phyloP scores from a whole-genome alignment of 1,140 invertebrate species.

The Parapsyche elsis region DNA sequence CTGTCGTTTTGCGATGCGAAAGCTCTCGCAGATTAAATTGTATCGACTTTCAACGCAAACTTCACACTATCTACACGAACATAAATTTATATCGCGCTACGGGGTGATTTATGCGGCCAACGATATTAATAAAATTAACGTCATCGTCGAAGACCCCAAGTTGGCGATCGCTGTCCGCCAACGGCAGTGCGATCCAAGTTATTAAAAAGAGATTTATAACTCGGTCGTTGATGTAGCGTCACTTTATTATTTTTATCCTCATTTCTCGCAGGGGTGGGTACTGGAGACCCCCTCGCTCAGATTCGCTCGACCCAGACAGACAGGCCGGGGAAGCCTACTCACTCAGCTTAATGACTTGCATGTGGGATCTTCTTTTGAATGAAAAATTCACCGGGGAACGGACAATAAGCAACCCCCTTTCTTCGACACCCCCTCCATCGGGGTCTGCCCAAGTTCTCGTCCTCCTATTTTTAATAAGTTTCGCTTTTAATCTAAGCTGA shows the following conservation, averaged over 20 bases:
- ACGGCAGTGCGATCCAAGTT: slow-evolving; percentile 48
- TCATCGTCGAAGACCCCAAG: no score
- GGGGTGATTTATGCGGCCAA: no score
- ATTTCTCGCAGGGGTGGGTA: slow-evolving; percentile 5
- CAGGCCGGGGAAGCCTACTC: slow-evolving; percentile 26
- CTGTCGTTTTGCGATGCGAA: no score
- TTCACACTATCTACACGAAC: no score
- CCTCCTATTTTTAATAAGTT: slow-evolving; percentile 19
- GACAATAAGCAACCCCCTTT: slow-evolving; percentile 37
- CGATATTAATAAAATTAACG: no score
- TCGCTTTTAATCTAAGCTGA: slow-evolving; percentile 11
- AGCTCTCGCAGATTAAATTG: no score
- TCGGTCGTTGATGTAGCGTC: slow-evolving; percentile 34
- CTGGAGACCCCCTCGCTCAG: not conserved
- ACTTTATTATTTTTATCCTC: slow-evolving; percentile 54
- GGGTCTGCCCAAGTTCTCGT: not conserved
- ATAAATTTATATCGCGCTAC: no score
- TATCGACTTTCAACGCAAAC: no score
- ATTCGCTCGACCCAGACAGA: not conserved
- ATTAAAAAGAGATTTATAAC: slow-evolving; percentile 57
- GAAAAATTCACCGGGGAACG: slow-evolving; percentile 25
- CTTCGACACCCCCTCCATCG: not conserved
- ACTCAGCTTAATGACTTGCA: slow-evolving; percentile 54
- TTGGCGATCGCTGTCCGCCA: not conserved
- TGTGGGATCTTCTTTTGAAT: slow-evolving; percentile 46